Percentiles rank a stretch among this genome's conserved stretches.
Conservation (phyloP, 2,797 vertebrate species). For the Coreius guichenoti region DNA sequence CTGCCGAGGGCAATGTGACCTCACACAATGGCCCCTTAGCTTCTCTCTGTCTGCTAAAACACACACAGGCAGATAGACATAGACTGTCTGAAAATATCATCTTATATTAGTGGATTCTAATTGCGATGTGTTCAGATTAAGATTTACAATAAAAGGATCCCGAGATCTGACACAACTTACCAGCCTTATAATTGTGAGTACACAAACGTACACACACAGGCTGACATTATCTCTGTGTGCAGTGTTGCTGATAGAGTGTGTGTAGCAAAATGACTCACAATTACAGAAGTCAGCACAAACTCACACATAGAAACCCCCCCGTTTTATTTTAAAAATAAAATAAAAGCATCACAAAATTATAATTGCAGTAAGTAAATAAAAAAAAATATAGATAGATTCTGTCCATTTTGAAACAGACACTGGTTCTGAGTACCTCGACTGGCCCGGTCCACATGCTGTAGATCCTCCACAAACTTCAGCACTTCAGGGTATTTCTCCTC, state of each 20-base stretch:
- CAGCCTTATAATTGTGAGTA: background rate
- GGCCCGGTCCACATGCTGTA: constrained; percentile 92
- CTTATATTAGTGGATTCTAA: background rate
- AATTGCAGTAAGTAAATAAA: too few relatives aligned
- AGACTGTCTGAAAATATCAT: background rate
- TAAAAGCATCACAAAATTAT: background rate
- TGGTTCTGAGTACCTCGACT: constrained; percentile 85
- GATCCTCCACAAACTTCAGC: constrained; percentile 87
- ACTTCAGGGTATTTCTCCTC: constrained; percentile 90
- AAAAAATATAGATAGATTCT: background rate
- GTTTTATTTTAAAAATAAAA: too few relatives aligned
- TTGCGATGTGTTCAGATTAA: background rate
- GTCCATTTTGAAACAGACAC: background rate
- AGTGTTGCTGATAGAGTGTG: background rate
- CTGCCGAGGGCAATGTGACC: constrained; percentile 68
- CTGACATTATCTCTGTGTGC: constrained; percentile 11
- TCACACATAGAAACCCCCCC: background rate
- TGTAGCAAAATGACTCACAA: background rate
- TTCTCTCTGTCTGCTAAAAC: constrained; percentile 42
- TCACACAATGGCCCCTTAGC: constrained; percentile 57
- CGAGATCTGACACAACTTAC: constrained; percentile 7
- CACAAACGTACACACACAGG: background rate
- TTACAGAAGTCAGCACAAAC: background rate
- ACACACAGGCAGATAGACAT: constrained; percentile 21
- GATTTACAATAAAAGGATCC: constrained; percentile 50